A percentile compares a stretch with the other conserved stretches of the same genome.
Evolutionary conservation across 2,113 vertebrate genomes (phyloP).

Genomic region (Callithrix jacchus): DNA sequence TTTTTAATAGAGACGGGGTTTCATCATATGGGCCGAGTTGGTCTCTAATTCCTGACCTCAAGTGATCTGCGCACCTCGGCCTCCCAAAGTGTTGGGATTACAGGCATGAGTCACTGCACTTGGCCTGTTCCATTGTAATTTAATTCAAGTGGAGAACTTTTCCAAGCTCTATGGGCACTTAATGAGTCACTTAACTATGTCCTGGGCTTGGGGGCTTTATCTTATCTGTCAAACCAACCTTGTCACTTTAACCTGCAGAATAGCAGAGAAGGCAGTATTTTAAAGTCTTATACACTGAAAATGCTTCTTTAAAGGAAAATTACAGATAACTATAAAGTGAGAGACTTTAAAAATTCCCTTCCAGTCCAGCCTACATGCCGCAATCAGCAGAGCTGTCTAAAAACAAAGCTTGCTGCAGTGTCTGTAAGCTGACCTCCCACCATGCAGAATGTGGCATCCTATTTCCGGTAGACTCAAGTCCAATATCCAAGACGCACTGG

Average conservation of each 20-base stretch:
- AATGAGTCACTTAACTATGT: neutral
- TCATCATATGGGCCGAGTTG: too few relatives aligned
- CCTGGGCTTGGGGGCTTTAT: neutral
- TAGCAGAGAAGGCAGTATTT: neutral
- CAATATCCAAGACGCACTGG: neutral
- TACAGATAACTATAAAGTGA: neutral
- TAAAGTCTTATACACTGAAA: neutral
- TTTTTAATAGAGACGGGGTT: too few relatives aligned
- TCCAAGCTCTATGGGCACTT: neutral
- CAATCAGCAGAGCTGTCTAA: neutral
- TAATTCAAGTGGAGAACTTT: neutral
- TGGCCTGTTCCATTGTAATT: neutral
- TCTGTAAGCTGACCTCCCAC: neutral
- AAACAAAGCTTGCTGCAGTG: neutral
- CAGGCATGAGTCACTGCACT: too few relatives aligned
- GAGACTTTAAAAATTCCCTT: neutral
- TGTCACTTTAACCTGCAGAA: neutral
- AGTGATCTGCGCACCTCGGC: too few relatives aligned
- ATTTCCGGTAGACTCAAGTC: neutral
- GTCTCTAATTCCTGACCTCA: too few relatives aligned
- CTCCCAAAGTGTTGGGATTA: too few relatives aligned
- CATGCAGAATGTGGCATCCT: rapidly evolving
- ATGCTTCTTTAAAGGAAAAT: slow-evolving; percentile 35
- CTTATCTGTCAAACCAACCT: neutral
- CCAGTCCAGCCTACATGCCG: neutral